Conservation (phyloP, 2,888 invertebrate species). For the Masnerella sp. region DNA sequence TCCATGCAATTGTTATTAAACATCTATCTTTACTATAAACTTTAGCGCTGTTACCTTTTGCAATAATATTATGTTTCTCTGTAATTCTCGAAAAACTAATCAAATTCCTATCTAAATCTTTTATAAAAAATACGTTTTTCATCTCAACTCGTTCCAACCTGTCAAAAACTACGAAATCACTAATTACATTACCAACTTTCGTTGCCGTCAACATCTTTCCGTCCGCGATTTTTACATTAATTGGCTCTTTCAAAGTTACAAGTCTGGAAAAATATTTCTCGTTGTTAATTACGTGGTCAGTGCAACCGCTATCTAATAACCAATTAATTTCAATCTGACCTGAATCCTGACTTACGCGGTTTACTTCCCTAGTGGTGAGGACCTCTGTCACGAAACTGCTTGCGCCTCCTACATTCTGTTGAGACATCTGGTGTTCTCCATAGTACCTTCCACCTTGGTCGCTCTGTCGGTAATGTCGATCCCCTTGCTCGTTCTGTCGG, state of each 20-base stretch:
- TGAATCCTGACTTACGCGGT: neutral
- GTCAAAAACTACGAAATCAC: neutral
- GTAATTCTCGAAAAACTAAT: conserved; percentile 42
- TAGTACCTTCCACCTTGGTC: too few relatives aligned
- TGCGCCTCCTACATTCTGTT: too few relatives aligned
- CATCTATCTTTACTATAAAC: conserved; percentile 32
- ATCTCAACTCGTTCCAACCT: conserved; percentile 3
- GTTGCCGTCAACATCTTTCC: conserved; percentile 4
- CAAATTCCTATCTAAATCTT: conserved; percentile 44
- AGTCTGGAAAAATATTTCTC: conserved; percentile 16
- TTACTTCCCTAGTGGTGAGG: neutral
- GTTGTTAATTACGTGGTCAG: conserved; percentile 39
- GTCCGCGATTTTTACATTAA: conserved; percentile 32
- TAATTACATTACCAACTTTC: neutral
- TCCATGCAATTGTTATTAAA: conserved; percentile 52
- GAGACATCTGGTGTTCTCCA: too few relatives aligned
- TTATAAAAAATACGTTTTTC: conserved; percentile 27
- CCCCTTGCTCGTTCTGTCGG: conserved; percentile 1
- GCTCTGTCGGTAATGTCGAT: conserved; percentile 10
- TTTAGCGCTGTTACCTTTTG: conserved; percentile 21
- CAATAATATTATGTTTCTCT: conserved; percentile 38
- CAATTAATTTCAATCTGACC: conserved; percentile 27
- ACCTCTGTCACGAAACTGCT: conserved; percentile 3
- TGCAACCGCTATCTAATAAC: conserved; percentile 47
- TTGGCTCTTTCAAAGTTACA: conserved; percentile 20